Evolutionary conservation across 2,797 vertebrate genomes (phyloP).

Genomic region (Crenichthys baileyi): DNA sequence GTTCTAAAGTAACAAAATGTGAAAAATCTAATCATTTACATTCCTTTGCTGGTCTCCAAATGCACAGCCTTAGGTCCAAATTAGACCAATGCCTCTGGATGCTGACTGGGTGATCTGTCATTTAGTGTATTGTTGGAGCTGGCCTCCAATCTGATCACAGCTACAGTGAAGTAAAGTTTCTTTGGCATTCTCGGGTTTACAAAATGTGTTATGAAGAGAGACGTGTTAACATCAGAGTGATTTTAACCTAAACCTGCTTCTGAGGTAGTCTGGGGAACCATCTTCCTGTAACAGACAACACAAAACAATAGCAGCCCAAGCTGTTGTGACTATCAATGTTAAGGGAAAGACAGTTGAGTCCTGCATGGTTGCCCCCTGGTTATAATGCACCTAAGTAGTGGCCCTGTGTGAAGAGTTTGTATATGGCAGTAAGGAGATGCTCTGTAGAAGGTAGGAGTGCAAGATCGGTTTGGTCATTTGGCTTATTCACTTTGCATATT

Average conservation of each 20-base stretch:
- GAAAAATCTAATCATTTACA: too few species aligned
- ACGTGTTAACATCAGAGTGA: neutral
- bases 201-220: neutral
- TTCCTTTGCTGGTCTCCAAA: neutral
- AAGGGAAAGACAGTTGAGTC: neutral
- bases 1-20: too few species aligned
- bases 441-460: neutral
- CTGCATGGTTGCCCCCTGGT: neutral
- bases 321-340: neutral
- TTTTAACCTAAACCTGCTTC: constrained; percentile 6
- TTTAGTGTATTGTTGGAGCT: too few species aligned
- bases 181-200: neutral
- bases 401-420: neutral
- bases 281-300: neutral
- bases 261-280: constrained; percentile 10
- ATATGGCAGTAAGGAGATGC: neutral
- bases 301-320: neutral
- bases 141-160: too few species aligned
- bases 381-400: neutral
- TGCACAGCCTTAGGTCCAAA: neutral
- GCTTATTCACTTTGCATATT: neutral
- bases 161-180: neutral
- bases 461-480: neutral
- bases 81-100: too few species aligned
- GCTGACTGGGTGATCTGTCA: too few species aligned